Evolutionary conservation across 2,888 invertebrate species (phyloP).

Genomic region (Psylliodes chrysocephalus): DNA sequence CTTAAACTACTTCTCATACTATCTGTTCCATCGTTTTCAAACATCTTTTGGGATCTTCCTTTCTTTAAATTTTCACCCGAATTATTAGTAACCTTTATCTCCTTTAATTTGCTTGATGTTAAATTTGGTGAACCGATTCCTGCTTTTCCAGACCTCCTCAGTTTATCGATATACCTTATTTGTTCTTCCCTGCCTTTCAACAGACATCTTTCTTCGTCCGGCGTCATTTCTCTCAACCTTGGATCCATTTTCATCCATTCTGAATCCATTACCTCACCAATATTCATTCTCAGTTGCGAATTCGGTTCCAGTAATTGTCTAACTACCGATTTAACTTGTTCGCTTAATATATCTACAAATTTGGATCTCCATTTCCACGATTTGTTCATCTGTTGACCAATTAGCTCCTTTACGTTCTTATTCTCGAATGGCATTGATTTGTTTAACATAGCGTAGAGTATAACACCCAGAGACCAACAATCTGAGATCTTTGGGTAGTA

Average conservation of each 20-base stretch:
- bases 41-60: too few relatives aligned
- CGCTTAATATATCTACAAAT: slow-evolving; percentile 68
- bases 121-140: not conserved
- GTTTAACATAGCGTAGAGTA: slow-evolving; percentile 85
- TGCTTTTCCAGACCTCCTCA: not conserved
- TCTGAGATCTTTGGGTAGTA: slow-evolving; percentile 79
- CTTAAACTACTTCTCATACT: too few relatives aligned
- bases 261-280: slow-evolving; percentile 67
- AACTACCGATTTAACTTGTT: slow-evolving; percentile 73
- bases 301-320: slow-evolving; percentile 77
- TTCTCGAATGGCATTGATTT: slow-evolving; percentile 87
- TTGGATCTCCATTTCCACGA: slow-evolving; percentile 77
- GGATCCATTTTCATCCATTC: slow-evolving; percentile 77
- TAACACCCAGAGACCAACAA: slow-evolving; percentile 83
- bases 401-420: slow-evolving; percentile 75
- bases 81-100: not conserved
- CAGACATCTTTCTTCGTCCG: slow-evolving; percentile 67
- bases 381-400: slow-evolving; percentile 73
- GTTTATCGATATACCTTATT: slow-evolving; percentile 9
- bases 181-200: slow-evolving; percentile 66
- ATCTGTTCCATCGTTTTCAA: too few relatives aligned
- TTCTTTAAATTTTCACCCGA: not conserved
- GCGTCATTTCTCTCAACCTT: slow-evolving; percentile 67
- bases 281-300: slow-evolving; percentile 68
- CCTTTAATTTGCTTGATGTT: not conserved